These are phyloP conservation scores for Actias luna DNA, from an alignment of 2,888 invertebrate genomes.

Conservation along the genomic window DNA sequence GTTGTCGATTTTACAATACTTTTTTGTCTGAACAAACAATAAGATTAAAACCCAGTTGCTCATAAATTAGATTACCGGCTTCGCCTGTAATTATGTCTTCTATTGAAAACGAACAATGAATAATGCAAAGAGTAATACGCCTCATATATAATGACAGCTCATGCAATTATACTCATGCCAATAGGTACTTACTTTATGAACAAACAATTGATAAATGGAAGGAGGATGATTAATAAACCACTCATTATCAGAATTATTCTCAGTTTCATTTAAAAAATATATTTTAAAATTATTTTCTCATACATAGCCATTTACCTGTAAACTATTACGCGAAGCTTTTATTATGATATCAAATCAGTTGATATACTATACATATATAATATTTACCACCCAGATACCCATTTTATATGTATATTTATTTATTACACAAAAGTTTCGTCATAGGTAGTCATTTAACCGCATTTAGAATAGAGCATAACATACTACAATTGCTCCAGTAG, in stretches of 20 bases:
- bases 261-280: background rate
- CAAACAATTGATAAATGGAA: constrained; percentile 7
- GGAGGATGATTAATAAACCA: background rate
- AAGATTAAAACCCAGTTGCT: constrained; percentile 17
- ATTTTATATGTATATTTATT: too few relatives aligned
- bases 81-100: constrained; percentile 20
- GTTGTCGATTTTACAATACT: constrained; percentile 27
- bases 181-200: background rate
- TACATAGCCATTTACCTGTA: too few relatives aligned
- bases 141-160: constrained; percentile 27
- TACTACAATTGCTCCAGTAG: too few relatives aligned
- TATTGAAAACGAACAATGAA: constrained; percentile 28
- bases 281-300: too few relatives aligned
- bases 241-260: background rate
- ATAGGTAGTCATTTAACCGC: too few relatives aligned
- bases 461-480: too few relatives aligned
- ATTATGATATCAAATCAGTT: too few relatives aligned
- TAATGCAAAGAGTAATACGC: constrained; percentile 23
- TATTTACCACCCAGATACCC: too few relatives aligned
- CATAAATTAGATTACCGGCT: constrained; percentile 22
- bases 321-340: too few relatives aligned
- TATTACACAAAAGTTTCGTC: too few relatives aligned
- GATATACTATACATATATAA: too few relatives aligned
- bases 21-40: constrained; percentile 28
- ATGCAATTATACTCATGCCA: constrained; percentile 19